Base-by-base conservation (phyloP, 2,797 vertebrate species). In the Salarias fasciatus region DNA sequence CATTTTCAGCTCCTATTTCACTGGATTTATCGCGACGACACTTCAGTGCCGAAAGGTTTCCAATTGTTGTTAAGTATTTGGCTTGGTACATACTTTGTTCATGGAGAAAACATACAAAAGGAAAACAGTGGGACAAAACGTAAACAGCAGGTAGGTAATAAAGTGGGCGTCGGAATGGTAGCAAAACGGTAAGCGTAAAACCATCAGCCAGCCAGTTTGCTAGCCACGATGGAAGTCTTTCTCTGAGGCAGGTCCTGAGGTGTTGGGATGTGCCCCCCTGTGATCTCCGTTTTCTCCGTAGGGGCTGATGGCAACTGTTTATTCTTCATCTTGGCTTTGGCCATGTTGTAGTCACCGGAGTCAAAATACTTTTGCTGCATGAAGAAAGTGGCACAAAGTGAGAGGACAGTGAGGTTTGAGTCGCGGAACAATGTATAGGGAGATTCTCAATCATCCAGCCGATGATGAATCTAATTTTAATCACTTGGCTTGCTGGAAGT, bases 261-360 rank as follows among this genome's bases (percentile, higher is more conserved):
- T 62, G 97, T 99, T 46, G 96, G 97, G 88, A 99, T 99, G 93
- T 99, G 98, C 77, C 96, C 98, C 50, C 98, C 98, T 29, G 98
- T 99, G 77, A 98, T 95, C 91, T 99, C 96, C 0, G 94, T 91
- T 88, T 99, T 98, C 89, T 99, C 97, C 0, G 94, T 88, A 13
- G 94, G 89, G 41, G 96, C 94, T 11, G 94, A 84, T 2, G 95
- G 95, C 75, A 98, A 88, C 85, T 96, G 96, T 76, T 99, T 99
- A 82, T 97, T 99, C 94, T 99, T 99, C 91, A 98, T 96, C 86
- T 98, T 99, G 42, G 96, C 97, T 90, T 99, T 96, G 69, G 97
- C 96, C 98, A 99, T 98, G 90, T 99, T 99, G 92, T 99, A 99
- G 86, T 99, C 97, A 6, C 98, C 98, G 55, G 98, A 99, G 91